Evolutionary conservation across 2,797 vertebrate genomes (phyloP).

Genomic region (Coregonus sp.): DNA sequence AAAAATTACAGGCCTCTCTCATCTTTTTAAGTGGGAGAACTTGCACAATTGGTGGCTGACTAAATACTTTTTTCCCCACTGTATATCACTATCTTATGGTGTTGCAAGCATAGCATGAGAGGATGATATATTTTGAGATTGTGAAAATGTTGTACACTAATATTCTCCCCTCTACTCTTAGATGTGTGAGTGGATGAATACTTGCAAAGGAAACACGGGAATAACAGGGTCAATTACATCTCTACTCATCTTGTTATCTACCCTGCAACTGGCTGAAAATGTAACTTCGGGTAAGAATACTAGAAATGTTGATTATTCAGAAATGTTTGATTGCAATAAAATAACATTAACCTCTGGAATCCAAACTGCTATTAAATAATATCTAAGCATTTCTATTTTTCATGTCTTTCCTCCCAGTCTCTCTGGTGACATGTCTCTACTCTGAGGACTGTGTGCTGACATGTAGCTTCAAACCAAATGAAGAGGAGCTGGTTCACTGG

Average conservation of each 20-base stretch:
- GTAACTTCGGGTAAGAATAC: neutral
- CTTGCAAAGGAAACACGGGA: neutral
- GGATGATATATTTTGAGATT: too few relatives aligned
- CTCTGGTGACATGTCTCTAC: conserved; percentile 34
- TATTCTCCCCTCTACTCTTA: neutral
- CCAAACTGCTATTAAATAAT: neutral
- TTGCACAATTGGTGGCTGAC: too few relatives aligned
- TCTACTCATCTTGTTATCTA: neutral
- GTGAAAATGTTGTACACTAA: too few relatives aligned
- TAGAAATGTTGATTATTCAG: neutral
- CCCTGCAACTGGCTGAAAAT: neutral
- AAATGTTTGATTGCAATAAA: neutral
- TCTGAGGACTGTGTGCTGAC: conserved; percentile 49
- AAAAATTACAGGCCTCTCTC: too few relatives aligned
- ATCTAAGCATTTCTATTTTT: neutral
- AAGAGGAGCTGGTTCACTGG: conserved; percentile 38
- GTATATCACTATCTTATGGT: too few relatives aligned
- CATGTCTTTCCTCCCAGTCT: neutral
- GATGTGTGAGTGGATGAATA: neutral
- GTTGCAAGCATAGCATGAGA: too few relatives aligned
- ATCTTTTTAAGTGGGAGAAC: too few relatives aligned
- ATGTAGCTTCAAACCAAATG: conserved; percentile 36
- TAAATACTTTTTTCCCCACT: too few relatives aligned
- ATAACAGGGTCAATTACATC: neutral
- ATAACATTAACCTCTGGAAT: neutral